Evolutionary conservation across 2,888 invertebrate species (phyloP), one percentile per base, ranked within the genome.

Genomic region (Piscicola geometra): DNA sequence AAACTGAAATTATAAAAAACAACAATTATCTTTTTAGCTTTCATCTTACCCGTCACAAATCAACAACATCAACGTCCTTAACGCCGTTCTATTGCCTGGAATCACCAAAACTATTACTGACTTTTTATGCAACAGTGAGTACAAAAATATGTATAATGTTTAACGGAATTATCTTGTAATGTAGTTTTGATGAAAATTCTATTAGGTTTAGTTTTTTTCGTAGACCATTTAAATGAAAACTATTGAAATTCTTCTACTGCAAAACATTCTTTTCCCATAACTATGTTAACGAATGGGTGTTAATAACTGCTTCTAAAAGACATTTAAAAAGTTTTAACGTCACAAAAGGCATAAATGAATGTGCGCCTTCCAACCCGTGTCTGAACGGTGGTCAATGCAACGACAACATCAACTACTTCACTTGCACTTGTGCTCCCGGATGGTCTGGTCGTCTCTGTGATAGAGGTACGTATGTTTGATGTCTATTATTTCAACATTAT

Each of bases 401-500:
- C n/a, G 83, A 84, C 78, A 81, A 82, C 1, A 79, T 84, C 30
- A 79, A 82, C 35, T 81, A 81, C 35, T 83, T 82, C 79, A 80
- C 80, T 28, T 84, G 84, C 76, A 47, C 80, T 18, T 84, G 84
- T 78, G 78, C 79, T 2, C 76, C 78, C 15, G 82, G 82, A 15
- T 83, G 74, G 79, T 81, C 81, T 52, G 84, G 84, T 3, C 76
- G 78, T 12, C 80, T 82, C 76, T 84, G 84, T 77, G 81, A 82
- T 33, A 81, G 81, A 78, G 79, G 84, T 83, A 41, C 41, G 15
- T 41, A 9, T 9, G 41, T 41, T 41, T 41, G 41, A 41, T 41
- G 41, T 41, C 41, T 41, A n/a, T n/a, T n/a, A n/a, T n/a, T n/a
- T n/a, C n/a, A n/a, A n/a, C n/a, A n/a, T n/a, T n/a, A n/a, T n/a